phyloP scores from a whole-genome alignment of 2,888 invertebrate species.

The Esperia sulphurella region DNA sequence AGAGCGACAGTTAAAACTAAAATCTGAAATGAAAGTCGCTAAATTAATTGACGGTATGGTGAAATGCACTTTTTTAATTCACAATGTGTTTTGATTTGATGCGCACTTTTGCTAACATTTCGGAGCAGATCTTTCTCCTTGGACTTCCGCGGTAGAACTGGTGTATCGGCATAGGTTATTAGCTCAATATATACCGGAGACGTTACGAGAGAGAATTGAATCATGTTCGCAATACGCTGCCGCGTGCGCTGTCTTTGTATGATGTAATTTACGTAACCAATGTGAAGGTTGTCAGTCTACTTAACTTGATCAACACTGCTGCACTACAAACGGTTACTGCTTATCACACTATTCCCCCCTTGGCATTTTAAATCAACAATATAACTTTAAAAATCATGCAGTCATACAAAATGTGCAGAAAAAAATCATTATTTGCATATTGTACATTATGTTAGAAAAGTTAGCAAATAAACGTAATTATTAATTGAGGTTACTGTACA shows the following conservation, averaged over 20 bases:
- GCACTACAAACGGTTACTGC: slow-evolving; percentile 18
- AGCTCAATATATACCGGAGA: slow-evolving; percentile 77
- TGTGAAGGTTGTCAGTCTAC: slow-evolving; percentile 64
- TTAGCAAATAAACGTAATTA: too few species aligned
- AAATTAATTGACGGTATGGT: neutral
- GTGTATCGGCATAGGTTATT: slow-evolving; percentile 72
- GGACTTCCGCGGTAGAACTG: slow-evolving; percentile 73
- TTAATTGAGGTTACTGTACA: too few species aligned
- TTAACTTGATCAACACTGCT: slow-evolving; percentile 34
- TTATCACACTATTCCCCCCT: neutral
- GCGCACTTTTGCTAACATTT: slow-evolving; percentile 70
- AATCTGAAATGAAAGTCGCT: slow-evolving; percentile 38
- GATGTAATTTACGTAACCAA: slow-evolving; percentile 77
- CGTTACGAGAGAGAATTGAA: slow-evolving; percentile 76
- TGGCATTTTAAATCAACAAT: too few species aligned
- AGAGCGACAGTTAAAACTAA: slow-evolving; percentile 40
- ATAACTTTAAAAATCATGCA: too few species aligned
- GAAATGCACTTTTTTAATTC: neutral
- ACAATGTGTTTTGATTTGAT: slow-evolving; percentile 7
- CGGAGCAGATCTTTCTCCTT: slow-evolving; percentile 54
- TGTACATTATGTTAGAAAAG: too few species aligned
- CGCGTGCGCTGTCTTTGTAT: slow-evolving; percentile 47
- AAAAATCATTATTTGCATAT: too few species aligned
- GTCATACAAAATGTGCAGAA: too few species aligned
- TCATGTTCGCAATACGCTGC: slow-evolving; percentile 62